Evolutionary conservation across 2,888 invertebrate genomes (phyloP).

Genomic region (Lumbricus terrestris): DNA sequence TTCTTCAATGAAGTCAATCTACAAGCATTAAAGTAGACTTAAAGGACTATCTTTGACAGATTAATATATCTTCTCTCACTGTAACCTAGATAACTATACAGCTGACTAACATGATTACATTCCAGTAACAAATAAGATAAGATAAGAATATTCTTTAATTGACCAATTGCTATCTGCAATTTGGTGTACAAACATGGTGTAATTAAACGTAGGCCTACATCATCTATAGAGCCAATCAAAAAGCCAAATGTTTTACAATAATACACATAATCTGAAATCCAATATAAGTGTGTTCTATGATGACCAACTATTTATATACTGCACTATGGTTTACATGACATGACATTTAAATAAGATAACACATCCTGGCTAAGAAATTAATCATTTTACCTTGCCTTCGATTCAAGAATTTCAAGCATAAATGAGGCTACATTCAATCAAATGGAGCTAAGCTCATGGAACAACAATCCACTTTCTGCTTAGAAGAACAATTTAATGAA

Average conservation of each 20-base stretch:
- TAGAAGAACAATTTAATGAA: neutral
- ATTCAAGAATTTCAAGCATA: neutral
- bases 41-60: neutral
- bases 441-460: neutral
- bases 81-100: neutral
- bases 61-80: neutral
- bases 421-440: neutral
- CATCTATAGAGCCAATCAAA: too few species aligned
- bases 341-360: too few species aligned
- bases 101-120: neutral
- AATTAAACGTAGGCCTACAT: too few species aligned
- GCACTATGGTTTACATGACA: too few species aligned
- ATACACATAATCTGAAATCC: too few species aligned
- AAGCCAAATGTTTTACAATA: too few species aligned
- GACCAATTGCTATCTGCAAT: too few species aligned
- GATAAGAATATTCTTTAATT: too few species aligned
- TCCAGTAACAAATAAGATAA: neutral
- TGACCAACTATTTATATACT: too few species aligned
- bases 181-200: too few species aligned
- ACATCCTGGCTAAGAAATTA: too few species aligned
- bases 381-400: neutral
- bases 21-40: neutral
- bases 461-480: neutral
- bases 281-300: too few species aligned
- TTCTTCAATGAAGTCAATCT: neutral